Base-by-base conservation (phyloP, 2,888 invertebrate genomes). In the Balanococcus diminutus region DNA sequence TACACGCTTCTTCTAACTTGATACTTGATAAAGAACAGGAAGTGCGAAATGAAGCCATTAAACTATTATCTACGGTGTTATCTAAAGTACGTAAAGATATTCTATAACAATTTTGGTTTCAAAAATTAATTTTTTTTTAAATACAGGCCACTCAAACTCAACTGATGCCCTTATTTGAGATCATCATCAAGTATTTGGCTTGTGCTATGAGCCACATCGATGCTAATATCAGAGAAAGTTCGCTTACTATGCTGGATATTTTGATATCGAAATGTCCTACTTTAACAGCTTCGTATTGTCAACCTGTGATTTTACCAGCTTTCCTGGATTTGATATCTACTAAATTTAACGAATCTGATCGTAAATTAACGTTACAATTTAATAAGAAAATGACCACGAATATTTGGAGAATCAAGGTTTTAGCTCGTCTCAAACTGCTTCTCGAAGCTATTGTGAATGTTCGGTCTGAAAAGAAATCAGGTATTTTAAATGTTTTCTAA, bases 181-280 rank as follows among this genome's bases (percentile, higher is more conserved):
- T 95, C 6, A 90, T 97, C 87, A 93, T 94, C 25, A 94, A 95
- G 0, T 95, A 96, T 90, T 90, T 97, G 81, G 92, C 94, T 84
- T 97, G 97, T 91, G 95, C 96, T 0, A 96, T 98, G 96, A 97
- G 96, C 0, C 96, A 97, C 89, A 95, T 98, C 87, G 93, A 95
- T 89, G 92, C 92, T 14, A 91, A 92, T 82, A 94, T 98, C 87
- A 95, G 96, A 89, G 94, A 96, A 89, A 96, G 96, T 90, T 95
- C 97, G 0, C 91, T 98, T 0, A 89, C 93, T 0, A 92, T 96
- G 87, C 90, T 98, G 22, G 96, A 97, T 89, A 91, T 94, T 67
- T 91, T 97, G n/a, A 90, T 96, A 16, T 91, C 92, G 61, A 92
- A 93, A 88, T 92, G 93, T 85, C 94, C 95, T 1, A 89, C 90